Conservation (phyloP, 2,113 vertebrate genomes). For the Micronycteris hirsuta region DNA sequence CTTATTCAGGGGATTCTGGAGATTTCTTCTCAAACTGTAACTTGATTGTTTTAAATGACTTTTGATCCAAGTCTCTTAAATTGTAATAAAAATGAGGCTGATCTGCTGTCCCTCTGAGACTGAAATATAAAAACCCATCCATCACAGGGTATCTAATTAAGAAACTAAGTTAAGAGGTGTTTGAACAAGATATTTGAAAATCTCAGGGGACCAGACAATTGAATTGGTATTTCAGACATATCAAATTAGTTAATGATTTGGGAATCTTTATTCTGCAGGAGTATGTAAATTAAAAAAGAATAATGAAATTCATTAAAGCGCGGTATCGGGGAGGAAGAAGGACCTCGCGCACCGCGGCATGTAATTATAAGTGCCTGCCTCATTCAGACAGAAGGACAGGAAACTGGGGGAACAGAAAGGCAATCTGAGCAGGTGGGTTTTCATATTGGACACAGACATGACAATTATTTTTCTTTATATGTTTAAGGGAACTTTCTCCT, state of each 20-base stretch:
- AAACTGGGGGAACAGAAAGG: background rate
- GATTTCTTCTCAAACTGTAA: constrained; percentile 67
- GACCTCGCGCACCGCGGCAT: constrained; percentile 54
- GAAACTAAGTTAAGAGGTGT: constrained; percentile 86
- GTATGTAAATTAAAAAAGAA: constrained; percentile 83
- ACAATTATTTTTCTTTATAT: constrained; percentile 43
- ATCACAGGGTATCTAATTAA: constrained; percentile 84
- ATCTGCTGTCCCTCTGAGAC: constrained; percentile 70
- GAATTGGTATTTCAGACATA: constrained; percentile 82
- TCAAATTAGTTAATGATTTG: constrained; percentile 87
- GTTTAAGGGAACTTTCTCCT: background rate
- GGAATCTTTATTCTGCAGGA: constrained; percentile 82
- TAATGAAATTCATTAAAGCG: constrained; percentile 84
- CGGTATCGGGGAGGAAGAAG: constrained; percentile 60
- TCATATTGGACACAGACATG: constrained; percentile 52
- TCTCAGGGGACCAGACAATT: constrained; percentile 77
- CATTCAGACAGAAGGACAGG: constrained; percentile 56
- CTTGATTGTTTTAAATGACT: constrained; percentile 68
- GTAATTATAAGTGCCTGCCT: constrained; percentile 68
- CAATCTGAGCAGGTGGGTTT: constrained; percentile 49
- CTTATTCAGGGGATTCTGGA: background rate
- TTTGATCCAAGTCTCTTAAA: constrained; percentile 72
- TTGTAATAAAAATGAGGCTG: constrained; percentile 78
- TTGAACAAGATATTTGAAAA: constrained; percentile 80
- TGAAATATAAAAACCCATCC: constrained; percentile 73